Conservation (phyloP, 1,140 invertebrate genomes). For the Fopius arisanus region DNA sequence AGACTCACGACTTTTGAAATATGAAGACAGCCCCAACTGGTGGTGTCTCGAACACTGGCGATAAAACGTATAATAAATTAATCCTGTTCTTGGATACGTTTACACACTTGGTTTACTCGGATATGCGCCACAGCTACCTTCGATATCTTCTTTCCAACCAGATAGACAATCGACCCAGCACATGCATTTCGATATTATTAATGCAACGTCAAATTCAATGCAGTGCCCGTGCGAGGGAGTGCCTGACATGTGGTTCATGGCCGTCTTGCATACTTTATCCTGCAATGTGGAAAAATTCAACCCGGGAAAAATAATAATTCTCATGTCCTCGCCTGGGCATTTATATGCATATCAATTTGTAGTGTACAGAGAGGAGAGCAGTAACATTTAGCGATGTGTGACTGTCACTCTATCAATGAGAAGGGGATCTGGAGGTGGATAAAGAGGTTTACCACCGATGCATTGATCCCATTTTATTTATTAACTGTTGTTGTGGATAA, state of each 20-base stretch:
- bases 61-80: constrained; percentile 12
- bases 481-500: too few species aligned
- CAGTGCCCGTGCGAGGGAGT: not conserved
- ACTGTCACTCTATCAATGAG: not conserved
- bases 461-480: too few species aligned
- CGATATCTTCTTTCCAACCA: constrained; percentile 7
- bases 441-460: too few species aligned
- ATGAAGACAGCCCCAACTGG: not conserved
- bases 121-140: not conserved
- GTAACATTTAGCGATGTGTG: constrained; percentile 8
- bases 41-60: not conserved
- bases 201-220: constrained; percentile 10
- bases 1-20: constrained; percentile 4
- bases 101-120: not conserved
- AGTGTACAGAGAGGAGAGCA: constrained; percentile 11
- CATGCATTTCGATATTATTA: not conserved
- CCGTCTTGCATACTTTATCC: not conserved
- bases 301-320: not conserved
- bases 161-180: not conserved
- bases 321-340: not conserved
- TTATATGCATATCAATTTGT: constrained; percentile 3
- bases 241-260: constrained; percentile 14
- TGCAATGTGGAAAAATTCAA: not conserved
- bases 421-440: too few species aligned
- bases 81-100: not conserved